A percentile compares a stretch with the other conserved stretches of the same genome.
Evolutionary conservation across 2,797 vertebrate genomes (phyloP).

Genomic region (Callimico goeldii): DNA sequence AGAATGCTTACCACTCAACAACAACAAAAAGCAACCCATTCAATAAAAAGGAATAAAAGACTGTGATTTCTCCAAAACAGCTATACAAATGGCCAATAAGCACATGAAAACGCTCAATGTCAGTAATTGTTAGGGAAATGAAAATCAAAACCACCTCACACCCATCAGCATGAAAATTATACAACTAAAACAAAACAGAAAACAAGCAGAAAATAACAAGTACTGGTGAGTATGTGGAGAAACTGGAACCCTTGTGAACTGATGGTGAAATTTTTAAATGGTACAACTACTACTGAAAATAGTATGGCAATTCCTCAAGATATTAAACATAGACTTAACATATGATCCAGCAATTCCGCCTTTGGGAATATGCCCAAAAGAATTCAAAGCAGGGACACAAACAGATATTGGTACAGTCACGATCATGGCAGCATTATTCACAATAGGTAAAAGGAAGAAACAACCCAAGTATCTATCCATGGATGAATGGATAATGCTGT

Average conservation of each 20-base stretch:
- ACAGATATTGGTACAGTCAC: background rate
- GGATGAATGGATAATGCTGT: background rate
- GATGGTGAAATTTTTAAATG: background rate
- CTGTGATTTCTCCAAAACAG: background rate
- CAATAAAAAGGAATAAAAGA: background rate
- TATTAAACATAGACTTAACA: background rate
- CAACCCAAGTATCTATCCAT: background rate
- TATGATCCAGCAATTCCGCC: background rate
- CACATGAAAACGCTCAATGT: background rate
- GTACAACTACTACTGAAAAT: background rate
- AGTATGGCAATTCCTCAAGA: background rate
- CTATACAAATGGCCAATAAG: background rate
- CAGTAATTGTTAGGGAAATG: background rate
- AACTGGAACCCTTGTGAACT: background rate
- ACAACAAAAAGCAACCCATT: background rate
- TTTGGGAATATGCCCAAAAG: background rate
- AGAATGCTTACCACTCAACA: background rate
- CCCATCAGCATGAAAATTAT: background rate
- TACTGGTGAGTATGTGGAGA: background rate
- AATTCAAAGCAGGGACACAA: background rate
- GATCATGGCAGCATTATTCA: background rate
- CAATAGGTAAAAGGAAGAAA: background rate
- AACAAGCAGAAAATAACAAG: background rate
- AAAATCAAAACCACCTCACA: background rate
- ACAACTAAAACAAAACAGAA: background rate